A percentile compares a stretch with the other conserved stretches of the same genome.
Conservation (phyloP, 2,113 vertebrate species). For the Xiphophorus maculatus region DNA sequence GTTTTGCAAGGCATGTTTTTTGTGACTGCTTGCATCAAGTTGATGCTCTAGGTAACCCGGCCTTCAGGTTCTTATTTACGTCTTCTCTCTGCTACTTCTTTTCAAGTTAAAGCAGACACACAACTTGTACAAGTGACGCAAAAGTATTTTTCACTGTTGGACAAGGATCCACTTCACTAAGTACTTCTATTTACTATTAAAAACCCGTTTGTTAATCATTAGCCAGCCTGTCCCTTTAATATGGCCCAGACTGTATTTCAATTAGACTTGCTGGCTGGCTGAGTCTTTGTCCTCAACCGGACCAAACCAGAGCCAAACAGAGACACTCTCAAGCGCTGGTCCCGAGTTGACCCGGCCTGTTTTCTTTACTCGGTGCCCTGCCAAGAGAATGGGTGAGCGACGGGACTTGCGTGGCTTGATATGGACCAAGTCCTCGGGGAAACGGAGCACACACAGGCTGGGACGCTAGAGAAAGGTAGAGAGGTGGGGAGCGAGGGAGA, state of each 20-base stretch:
- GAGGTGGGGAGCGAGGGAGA: constrained; percentile 14
- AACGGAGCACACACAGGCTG: constrained; percentile 37
- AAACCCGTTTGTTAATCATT: constrained; percentile 68
- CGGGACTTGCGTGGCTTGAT: constrained; percentile 36
- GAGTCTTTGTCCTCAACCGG: constrained; percentile 68
- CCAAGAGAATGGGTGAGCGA: constrained; percentile 59
- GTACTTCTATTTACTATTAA: constrained; percentile 49
- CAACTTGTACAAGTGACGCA: not conserved
- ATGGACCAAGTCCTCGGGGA: constrained; percentile 35
- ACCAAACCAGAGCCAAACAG: constrained; percentile 71
- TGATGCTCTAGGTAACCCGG: not conserved
- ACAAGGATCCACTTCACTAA: constrained; percentile 31
- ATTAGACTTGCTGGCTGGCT: constrained; percentile 69
- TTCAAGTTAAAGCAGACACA: not conserved
- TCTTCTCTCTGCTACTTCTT: not conserved
- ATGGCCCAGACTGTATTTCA: constrained; percentile 72
- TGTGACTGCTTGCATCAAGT: not conserved
- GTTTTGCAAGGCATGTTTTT: not conserved
- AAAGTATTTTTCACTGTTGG: constrained; percentile 8
- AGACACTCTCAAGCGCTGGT: constrained; percentile 48
- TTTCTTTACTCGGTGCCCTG: constrained; percentile 63
- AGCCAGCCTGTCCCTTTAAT: constrained; percentile 56
- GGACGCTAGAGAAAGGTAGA: constrained; percentile 26
- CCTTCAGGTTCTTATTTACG: not conserved
- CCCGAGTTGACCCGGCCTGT: constrained; percentile 50